A percentile compares a stretch with the other conserved stretches of the same genome.
Conservation (phyloP, 2,888 invertebrate species). For the Oscheius sp. region DNA sequence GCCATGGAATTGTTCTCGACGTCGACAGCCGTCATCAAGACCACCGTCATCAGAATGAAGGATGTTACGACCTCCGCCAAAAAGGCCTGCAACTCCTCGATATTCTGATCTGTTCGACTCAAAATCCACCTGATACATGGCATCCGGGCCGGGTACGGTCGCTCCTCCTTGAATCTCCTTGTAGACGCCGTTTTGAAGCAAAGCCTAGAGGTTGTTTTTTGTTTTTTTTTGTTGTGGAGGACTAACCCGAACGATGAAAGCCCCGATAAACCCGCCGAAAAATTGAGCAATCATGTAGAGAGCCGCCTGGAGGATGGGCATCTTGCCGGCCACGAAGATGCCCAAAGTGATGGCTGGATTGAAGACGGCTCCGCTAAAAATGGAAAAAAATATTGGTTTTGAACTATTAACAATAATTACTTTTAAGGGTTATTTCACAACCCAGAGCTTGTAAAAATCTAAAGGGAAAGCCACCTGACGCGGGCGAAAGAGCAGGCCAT, state of each 20-base stretch:
- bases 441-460: no score
- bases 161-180: slow-evolving; percentile 17
- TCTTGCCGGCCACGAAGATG: slow-evolving; percentile 55
- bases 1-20: slow-evolving; percentile 63
- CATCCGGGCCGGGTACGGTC: slow-evolving; percentile 2
- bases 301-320: slow-evolving; percentile 45
- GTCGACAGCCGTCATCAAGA: slow-evolving; percentile 71
- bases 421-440: no score
- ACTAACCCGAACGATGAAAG: slow-evolving; percentile 61
- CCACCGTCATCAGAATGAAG: slow-evolving; percentile 70
- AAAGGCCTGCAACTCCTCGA: slow-evolving; percentile 45
- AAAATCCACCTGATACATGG: slow-evolving; percentile 6
- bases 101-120: background rate
- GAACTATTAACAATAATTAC: background rate
- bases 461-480: slow-evolving; percentile 32
- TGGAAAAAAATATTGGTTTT: background rate
- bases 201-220: slow-evolving; percentile 8
- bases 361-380: slow-evolving; percentile 72
- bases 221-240: no score
- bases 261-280: slow-evolving; percentile 70
- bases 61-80: slow-evolving; percentile 66
- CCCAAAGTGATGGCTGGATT: slow-evolving; percentile 73
- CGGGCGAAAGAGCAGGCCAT: slow-evolving; percentile 58
- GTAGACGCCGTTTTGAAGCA: slow-evolving; percentile 15
- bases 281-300: slow-evolving; percentile 67